Percentiles rank a stretch among this genome's conserved stretches.
These are phyloP conservation scores for Mus caroli DNA, from an alignment of 2,797 vertebrate genomes.

Conservation along the genomic window DNA sequence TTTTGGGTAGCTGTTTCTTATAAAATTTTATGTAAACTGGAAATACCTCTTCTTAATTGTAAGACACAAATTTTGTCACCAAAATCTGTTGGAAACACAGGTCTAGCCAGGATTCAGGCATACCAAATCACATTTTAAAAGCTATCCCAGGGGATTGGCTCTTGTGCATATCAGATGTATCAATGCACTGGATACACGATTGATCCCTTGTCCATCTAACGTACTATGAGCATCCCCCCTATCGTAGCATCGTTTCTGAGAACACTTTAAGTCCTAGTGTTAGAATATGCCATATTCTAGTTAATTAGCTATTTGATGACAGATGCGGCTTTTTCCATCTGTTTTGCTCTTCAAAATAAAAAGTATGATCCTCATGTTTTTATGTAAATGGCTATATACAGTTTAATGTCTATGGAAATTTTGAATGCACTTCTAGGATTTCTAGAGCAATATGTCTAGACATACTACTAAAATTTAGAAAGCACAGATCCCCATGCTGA, in stretches of 20 bases:
- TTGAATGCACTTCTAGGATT: constrained; percentile 67
- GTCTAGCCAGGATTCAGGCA: background rate
- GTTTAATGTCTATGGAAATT: constrained; percentile 55
- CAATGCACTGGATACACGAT: constrained; percentile 11
- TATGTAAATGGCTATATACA: constrained; percentile 58
- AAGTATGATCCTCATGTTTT: background rate
- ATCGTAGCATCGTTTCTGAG: constrained; percentile 62
- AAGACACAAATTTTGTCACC: constrained; percentile 28
- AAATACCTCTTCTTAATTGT: background rate
- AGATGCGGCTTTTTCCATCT: constrained; percentile 49
- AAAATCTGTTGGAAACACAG: constrained; percentile 50
- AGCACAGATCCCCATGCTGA: constrained; percentile 10
- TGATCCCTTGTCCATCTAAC: constrained; percentile 42
- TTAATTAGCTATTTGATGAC: constrained; percentile 44
- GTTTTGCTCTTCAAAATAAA: constrained; percentile 58
- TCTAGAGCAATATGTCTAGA: constrained; percentile 58
- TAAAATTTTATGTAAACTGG: constrained; percentile 64
- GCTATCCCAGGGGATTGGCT: background rate
- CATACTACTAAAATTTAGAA: constrained; percentile 52
- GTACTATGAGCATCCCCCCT: constrained; percentile 11
- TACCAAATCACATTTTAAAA: constrained; percentile 31
- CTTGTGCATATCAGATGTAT: constrained; percentile 2
- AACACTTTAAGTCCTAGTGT: constrained; percentile 44
- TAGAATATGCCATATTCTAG: constrained; percentile 57
- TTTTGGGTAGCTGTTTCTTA: constrained; percentile 53